phyloP scores from a whole-genome alignment of 2,113 vertebrate genomes.

The Gasterosteus nipponicus region DNA sequence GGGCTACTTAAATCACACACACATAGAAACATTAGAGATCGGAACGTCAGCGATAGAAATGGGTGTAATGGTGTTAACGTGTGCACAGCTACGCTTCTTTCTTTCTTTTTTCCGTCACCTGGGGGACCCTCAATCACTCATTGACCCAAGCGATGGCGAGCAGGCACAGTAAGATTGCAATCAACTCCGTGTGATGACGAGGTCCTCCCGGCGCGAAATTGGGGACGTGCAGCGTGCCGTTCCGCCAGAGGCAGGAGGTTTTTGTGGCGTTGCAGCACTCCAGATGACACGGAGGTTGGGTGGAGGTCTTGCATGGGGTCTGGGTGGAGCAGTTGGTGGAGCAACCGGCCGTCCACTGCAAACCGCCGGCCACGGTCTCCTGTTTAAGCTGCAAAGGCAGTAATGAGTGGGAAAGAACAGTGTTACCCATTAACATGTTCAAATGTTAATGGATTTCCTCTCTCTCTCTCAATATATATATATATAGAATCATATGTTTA shows the following conservation, averaged over 20 bases:
- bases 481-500: neutral
- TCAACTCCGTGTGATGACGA: conserved; percentile 26
- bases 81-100: conserved; percentile 13
- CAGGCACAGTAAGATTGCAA: conserved; percentile 56
- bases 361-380: neutral
- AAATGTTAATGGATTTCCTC: neutral
- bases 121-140: conserved; percentile 12
- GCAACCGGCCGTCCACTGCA: conserved; percentile 76
- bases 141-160: conserved; percentile 40
- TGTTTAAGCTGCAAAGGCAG: conserved; percentile 80
- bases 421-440: neutral
- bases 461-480: neutral
- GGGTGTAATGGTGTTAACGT: conserved; percentile 7
- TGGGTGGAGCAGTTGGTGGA: conserved; percentile 71
- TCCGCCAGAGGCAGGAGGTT: conserved; percentile 82
- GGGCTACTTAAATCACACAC: conserved; percentile 23
- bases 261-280: conserved; percentile 82
- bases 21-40: conserved; percentile 23
- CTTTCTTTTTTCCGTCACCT: neutral
- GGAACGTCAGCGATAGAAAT: conserved; percentile 29
- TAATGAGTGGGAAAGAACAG: neutral
- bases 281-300: conserved; percentile 70
- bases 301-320: conserved; percentile 49
- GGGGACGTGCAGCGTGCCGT: conserved; percentile 76
- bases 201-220: conserved; percentile 49